Base-by-base conservation (phyloP, 2,113 vertebrate genomes). In the Orientallactaga bullata region DNA sequence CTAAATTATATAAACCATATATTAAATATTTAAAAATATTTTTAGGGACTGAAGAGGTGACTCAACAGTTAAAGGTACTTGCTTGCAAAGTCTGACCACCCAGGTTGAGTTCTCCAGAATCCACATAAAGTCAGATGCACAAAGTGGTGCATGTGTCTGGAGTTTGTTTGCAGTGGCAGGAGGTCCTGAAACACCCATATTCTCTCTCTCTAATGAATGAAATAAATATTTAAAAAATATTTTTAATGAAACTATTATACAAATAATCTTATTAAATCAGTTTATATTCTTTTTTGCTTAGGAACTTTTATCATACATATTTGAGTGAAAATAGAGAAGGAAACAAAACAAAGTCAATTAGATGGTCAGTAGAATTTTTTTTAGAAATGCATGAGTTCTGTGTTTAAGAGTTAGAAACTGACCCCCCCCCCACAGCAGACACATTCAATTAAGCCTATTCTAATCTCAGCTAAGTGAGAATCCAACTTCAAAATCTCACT, bases 381-480 rank as follows among this genome's bases (percentile, higher is more conserved):
- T 74, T 90, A 78, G 35, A 93, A 86, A 96, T 12, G 61, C 18
- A 89, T n/a, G 17, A 66, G 83, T 89, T 89, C 73, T 83, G 72
- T 71, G 79, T 81, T 85, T 93, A 78, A 89, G 71, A 93, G 88
- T 76, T 96, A 82, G 80, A 93, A 94, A 77, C 16, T 74, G 65
- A 42, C 42, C 66, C 35, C 28, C 24, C 42, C 66, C 35, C 28
- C 24, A 65, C 26, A 73, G 26, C 61, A 85, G 83, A 95, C 61
- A 88, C 78, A 61, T 90, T 94, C 84, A 95, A 80, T 91, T 86
- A 94, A 88, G 68, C 51, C 82, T 92, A 89, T 95, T 97, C 92
- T 95, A 95, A 96, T 95, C 73, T 84, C 32, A 13, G 71, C 77
- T 37, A 95, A 97, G 47, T 66, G 68, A 93, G 76, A 93, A 71